Evolutionary conservation across 2,888 invertebrate genomes (phyloP), one percentile per base, ranked within the genome.

Genomic region (Tethea ocularis): DNA sequence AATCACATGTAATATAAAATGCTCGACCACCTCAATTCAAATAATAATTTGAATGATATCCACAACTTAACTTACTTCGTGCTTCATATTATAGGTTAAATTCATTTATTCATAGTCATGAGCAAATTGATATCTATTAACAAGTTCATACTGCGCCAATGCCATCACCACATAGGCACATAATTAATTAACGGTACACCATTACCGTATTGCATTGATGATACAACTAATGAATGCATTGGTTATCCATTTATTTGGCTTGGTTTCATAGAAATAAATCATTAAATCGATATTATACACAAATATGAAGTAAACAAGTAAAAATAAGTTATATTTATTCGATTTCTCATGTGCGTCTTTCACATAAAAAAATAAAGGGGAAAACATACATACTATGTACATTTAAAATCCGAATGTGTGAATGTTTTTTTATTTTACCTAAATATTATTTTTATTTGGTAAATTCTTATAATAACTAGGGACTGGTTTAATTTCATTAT

Each of bases 1-100:
- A 83, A 79, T 85, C 83, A 84, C 83, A 83, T 84, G 82, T 84
- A 84, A 81, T 83, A 84, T 82, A 84, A 84, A 82, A 77, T 78
- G 76, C 68, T 69, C 65, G 57, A 64, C 68, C 66, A 59, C 59
- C 68, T 59, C 58, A 66, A 66, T 66, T 66, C 64, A n/a, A n/a
- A n/a, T n/a, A n/a, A n/a, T n/a, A n/a, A 46, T 46, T 63, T 68
- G 26, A 53, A 36, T 54, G 36, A 33, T 54, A 36, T 54, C 33
- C 61, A 65, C 63, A 66, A 71, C 61, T 63, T 63, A 68, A 65
- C 63, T 64, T 71, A 69, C 59, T 62, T 72, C 67, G 66, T 75
- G 68, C 69, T 62, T 59, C 52, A 57, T 68, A 69, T n/a, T n/a
- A n/a, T 55, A 75, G 66, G 70, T 69, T 76, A 72, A 76, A 73